Base-by-base conservation (phyloP, 2,113 vertebrate species). In the Odocoileus hemionus region DNA sequence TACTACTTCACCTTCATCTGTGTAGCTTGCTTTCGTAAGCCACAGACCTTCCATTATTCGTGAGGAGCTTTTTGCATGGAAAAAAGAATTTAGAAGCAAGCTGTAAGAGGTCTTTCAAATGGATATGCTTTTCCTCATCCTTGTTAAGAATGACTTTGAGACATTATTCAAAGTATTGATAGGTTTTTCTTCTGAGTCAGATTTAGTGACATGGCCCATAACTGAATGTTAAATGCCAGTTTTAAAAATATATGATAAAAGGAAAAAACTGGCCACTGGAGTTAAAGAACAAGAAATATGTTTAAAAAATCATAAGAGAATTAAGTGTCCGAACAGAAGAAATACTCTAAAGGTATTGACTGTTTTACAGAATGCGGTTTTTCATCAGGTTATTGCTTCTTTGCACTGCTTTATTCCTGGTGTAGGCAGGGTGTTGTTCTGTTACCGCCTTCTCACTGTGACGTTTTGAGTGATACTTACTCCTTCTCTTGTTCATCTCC, bases 21-120 rank as follows among this genome's bases (percentile, higher is more conserved):
- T 76, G 21, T 86, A 79, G n/a, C 43, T 92, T 54, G 36, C 61
- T 93, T 64, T 91, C 25, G 23, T 45, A 74, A 64, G 11, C 54
- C 58, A 43, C 14, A 23, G 28, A 60, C 21, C 11, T 70, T 76
- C 86, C 21, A 43, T 86, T 95, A 88, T 79, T 95, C n/a, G 45
- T 23, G 30, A 86, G 55, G 67, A 90, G 64, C 33, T 94, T 61
- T 94, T 94, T 94, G 47, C 7, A 19, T n/a, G 19, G 57, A 95
- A 95, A 87, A 84, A 80, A 57, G 36, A 96, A 90, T 61, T 95
- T 36, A 83, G 83, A 93, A 50, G 47, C 58, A 78, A 92, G 57
- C 60, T 52, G 26, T 90, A 58, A 97, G n/a, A 94, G 92, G 54
- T 58, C 47, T 70, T 87, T 70, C 78, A 83, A 47, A 39, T 14